Percentiles rank a stretch among this genome's conserved stretches.
Evolutionary conservation across 2,797 vertebrate species (phyloP).

Genomic region (Mormyrops attenuatus): DNA sequence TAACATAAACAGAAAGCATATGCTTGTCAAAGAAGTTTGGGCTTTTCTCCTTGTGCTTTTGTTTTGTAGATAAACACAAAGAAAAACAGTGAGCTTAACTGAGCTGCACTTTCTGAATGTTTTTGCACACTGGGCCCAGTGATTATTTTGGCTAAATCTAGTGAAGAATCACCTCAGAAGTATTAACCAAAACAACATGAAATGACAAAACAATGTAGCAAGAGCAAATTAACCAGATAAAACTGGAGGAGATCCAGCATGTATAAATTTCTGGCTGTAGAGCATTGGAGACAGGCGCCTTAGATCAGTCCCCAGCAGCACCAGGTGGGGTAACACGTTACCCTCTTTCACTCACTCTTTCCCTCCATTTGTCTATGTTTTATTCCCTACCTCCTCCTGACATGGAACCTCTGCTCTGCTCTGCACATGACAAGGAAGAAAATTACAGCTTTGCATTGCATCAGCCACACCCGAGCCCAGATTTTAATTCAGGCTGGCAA

Average conservation of each 20-base stretch:
- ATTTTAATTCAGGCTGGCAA: background rate
- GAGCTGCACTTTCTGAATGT: background rate
- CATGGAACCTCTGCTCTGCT: conserved; percentile 19
- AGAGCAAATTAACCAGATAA: background rate
- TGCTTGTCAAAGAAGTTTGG: background rate
- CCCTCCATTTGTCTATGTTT: conserved; percentile 19
- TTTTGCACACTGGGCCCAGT: background rate
- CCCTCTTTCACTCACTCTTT: background rate
- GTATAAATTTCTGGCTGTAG: background rate
- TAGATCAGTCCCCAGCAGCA: background rate
- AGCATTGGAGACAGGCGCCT: too few species aligned
- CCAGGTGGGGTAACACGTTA: background rate
- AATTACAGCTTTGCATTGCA: conserved; percentile 57
- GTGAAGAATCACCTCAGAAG: background rate
- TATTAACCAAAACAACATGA: too few species aligned
- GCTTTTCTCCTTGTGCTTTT: background rate
- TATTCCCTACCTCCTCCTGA: conserved; percentile 8
- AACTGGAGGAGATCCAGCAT: background rate
- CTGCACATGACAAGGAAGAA: background rate
- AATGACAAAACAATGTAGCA: too few species aligned
- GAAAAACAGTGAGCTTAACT: background rate
- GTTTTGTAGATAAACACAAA: background rate
- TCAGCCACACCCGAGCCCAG: conserved; percentile 55
- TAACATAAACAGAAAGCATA: background rate
- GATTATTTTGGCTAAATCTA: background rate